These are phyloP conservation scores for Tychaedon coryphoeus DNA, from an alignment of 2,113 vertebrate species.

Conservation along the genomic window DNA sequence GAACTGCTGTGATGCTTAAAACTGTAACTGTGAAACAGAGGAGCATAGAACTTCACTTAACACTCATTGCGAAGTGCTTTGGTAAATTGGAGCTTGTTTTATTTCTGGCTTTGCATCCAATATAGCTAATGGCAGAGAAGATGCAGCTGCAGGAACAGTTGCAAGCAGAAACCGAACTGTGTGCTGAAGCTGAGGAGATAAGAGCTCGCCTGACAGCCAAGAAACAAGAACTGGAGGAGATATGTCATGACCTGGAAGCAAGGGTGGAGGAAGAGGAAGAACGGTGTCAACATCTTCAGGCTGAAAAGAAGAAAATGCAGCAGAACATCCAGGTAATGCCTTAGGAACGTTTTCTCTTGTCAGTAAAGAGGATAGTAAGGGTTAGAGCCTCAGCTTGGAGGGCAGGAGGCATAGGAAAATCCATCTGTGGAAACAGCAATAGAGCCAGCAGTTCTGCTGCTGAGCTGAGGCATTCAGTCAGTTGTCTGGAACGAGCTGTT, in stretches of 20 bases:
- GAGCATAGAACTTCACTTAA: neutral
- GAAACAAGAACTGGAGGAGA: conserved; percentile 97
- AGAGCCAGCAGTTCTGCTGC: neutral
- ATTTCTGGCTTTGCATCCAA: neutral
- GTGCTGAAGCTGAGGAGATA: conserved; percentile 96
- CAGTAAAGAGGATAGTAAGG: neutral
- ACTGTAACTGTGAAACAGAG: neutral
- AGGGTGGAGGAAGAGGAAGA: conserved; percentile 97
- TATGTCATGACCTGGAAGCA: conserved; percentile 95
- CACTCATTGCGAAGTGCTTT: neutral
- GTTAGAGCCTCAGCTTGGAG: neutral
- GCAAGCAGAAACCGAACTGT: conserved; percentile 95
- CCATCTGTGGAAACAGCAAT: neutral
- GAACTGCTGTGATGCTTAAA: neutral
- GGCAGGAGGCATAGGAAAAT: neutral
- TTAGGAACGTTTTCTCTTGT: neutral
- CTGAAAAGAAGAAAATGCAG: conserved; percentile 97
- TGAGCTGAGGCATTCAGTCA: neutral
- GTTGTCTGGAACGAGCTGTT: neutral
- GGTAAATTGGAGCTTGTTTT: neutral
- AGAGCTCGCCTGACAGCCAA: conserved; percentile 89
- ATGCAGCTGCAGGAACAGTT: conserved; percentile 95
- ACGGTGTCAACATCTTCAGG: conserved; percentile 83
- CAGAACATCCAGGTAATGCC: conserved; percentile 88
- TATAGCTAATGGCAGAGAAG: conserved; percentile 88